Evolutionary conservation across 2,888 invertebrate species (phyloP).

Genomic region (Leuctra nigra): DNA sequence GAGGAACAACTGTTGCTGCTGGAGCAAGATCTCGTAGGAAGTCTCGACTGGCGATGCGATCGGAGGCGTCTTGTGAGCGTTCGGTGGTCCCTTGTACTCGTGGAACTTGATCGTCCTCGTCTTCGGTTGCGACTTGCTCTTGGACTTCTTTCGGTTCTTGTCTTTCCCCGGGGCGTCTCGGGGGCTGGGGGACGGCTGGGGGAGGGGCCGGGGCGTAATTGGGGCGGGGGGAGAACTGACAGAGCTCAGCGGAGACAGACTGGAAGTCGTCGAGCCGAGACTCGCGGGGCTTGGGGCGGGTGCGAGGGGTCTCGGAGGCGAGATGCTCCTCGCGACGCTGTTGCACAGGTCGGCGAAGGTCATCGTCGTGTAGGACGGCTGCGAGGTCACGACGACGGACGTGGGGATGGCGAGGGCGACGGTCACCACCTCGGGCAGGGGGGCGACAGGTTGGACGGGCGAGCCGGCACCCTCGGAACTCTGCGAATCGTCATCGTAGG

Average conservation of each 20-base stretch:
- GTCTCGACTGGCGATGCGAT: slow-evolving; percentile 56
- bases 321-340: slow-evolving; percentile 42
- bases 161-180: slow-evolving; percentile 50
- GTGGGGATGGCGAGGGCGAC: slow-evolving; percentile 58
- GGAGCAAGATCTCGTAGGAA: slow-evolving; percentile 82
- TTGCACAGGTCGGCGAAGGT: slow-evolving; percentile 55
- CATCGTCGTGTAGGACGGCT: slow-evolving; percentile 40
- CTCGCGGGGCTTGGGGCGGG: slow-evolving; percentile 45
- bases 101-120: slow-evolving; percentile 92
- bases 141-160: slow-evolving; percentile 74
- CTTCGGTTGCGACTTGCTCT: slow-evolving; percentile 73
- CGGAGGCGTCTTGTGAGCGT: slow-evolving; percentile 65
- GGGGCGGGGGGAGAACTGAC: slow-evolving; percentile 57
- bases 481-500: slow-evolving; percentile 84
- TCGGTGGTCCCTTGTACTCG: slow-evolving; percentile 92
- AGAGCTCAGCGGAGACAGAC: slow-evolving; percentile 59
- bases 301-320: slow-evolving; percentile 35
- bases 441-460: slow-evolving; percentile 32
- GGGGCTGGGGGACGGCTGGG: slow-evolving; percentile 37
- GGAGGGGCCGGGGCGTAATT: slow-evolving; percentile 35
- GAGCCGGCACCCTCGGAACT: slow-evolving; percentile 61
- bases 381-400: slow-evolving; percentile 44
- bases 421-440: slow-evolving; percentile 46
- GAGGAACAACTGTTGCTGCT: slow-evolving; percentile 90
- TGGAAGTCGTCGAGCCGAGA: slow-evolving; percentile 57